Evolutionary conservation across 2,888 invertebrate genomes (phyloP).

Genomic region (Lordiphosa fenestrarum): DNA sequence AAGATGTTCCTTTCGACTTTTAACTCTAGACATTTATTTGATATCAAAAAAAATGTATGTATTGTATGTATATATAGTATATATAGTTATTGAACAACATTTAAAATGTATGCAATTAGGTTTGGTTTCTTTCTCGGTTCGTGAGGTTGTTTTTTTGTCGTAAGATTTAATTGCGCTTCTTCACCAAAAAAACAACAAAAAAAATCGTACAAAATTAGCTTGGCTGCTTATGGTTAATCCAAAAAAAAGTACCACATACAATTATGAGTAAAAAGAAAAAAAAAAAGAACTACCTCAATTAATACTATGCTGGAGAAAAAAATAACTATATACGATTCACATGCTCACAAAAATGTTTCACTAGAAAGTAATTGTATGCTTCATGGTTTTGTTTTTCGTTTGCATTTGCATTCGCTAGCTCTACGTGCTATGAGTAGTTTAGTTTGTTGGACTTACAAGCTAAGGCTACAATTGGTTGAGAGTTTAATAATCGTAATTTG

Average conservation of each 20-base stretch:
- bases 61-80: constrained; percentile 26
- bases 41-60: constrained; percentile 39
- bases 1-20: constrained; percentile 27
- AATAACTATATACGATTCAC: neutral
- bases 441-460: constrained; percentile 40
- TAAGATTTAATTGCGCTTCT: constrained; percentile 45
- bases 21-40: constrained; percentile 32
- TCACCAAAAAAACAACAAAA: constrained; percentile 23
- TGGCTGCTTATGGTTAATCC: constrained; percentile 64
- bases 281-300: constrained; percentile 38
- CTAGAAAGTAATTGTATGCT: neutral
- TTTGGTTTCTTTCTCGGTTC: constrained; percentile 18
- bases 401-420: constrained; percentile 5
- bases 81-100: constrained; percentile 63
- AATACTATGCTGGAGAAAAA: constrained; percentile 23
- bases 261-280: constrained; percentile 44
- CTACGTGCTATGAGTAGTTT: constrained; percentile 9
- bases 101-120: constrained; percentile 63
- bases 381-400: constrained; percentile 16
- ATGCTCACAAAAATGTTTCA: too few relatives aligned
- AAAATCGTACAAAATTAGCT: constrained; percentile 64
- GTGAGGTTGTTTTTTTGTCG: constrained; percentile 47
- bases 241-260: constrained; percentile 34
- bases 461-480: constrained; percentile 72
- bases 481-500: constrained; percentile 36